Percentiles rank a stretch among this genome's conserved stretches.
Conservation (phyloP, 2,888 invertebrate genomes). For the Ochlodes sylvanus region DNA sequence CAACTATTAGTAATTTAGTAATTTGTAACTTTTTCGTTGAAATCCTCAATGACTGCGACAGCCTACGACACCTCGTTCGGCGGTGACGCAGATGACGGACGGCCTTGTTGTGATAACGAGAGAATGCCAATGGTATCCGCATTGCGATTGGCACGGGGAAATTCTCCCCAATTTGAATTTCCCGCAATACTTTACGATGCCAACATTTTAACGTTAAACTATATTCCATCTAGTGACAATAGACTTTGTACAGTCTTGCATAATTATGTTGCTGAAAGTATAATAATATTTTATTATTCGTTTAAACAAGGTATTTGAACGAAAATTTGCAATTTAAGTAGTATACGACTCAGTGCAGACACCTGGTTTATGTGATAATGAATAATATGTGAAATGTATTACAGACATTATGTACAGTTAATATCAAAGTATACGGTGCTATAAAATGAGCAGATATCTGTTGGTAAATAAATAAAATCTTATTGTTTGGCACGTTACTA, state of each 20-base stretch:
- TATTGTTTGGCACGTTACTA: no score
- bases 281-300: neutral
- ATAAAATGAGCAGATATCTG: no score
- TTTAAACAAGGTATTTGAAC: neutral
- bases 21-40: neutral
- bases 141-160: constrained; percentile 48
- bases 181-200: constrained; percentile 27
- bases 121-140: constrained; percentile 44
- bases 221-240: neutral
- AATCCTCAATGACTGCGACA: neutral
- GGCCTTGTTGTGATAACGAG: constrained; percentile 42
- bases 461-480: no score
- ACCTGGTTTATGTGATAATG: neutral
- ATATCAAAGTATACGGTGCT: no score
- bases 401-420: neutral
- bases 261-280: neutral
- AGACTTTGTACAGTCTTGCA: neutral
- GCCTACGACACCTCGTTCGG: neutral
- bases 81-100: constrained; percentile 2
- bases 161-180: constrained; percentile 34
- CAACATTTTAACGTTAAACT: constrained; percentile 18
- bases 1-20: no score
- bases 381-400: neutral
- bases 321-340: neutral
- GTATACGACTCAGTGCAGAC: neutral